These are phyloP conservation scores for Sesamia nonagrioides DNA, from an alignment of 1,140 invertebrate species.

Conservation along the genomic window DNA sequence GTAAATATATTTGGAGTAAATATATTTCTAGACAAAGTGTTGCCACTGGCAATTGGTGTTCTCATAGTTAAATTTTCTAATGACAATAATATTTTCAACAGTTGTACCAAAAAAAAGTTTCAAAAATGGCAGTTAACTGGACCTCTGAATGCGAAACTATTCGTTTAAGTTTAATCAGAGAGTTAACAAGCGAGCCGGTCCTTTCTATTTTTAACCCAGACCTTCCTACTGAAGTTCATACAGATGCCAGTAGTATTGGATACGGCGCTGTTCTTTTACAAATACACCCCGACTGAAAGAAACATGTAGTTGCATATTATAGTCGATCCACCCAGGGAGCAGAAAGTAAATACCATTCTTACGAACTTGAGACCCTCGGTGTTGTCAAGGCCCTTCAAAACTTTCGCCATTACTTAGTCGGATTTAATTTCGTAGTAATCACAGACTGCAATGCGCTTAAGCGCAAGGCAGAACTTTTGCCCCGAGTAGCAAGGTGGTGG, in stretches of 20 bases:
- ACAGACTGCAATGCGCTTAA: slow-evolving; percentile 56
- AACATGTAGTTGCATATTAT: slow-evolving; percentile 67
- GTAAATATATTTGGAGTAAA: too few relatives aligned
- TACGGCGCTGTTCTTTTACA: slow-evolving; percentile 67
- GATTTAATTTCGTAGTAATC: slow-evolving; percentile 55
- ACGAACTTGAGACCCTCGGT: slow-evolving; percentile 70
- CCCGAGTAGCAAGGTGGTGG: slow-evolving; percentile 70
- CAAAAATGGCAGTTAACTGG: too few relatives aligned
- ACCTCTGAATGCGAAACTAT: too few relatives aligned
- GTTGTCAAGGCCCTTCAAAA: slow-evolving; percentile 65
- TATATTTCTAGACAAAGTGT: too few relatives aligned
- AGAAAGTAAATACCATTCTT: slow-evolving; percentile 67
- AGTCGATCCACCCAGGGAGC: slow-evolving; percentile 60
- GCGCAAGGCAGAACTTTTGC: slow-evolving; percentile 68
- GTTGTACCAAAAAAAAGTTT: too few relatives aligned
- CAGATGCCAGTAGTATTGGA: slow-evolving; percentile 53
- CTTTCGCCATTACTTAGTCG: slow-evolving; percentile 71
- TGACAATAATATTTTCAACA: too few relatives aligned
- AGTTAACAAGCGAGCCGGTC: slow-evolving; percentile 57
- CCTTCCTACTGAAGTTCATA: slow-evolving; percentile 65
- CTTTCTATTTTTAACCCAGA: slow-evolving; percentile 63
- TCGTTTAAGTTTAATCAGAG: too few relatives aligned
- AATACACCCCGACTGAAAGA: slow-evolving; percentile 48
- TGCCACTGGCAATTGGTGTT: too few relatives aligned
- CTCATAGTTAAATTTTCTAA: too few relatives aligned